These are phyloP conservation scores for Mactra quadrangularis DNA, from an alignment of 1,140 invertebrate genomes.

Conservation along the genomic window DNA sequence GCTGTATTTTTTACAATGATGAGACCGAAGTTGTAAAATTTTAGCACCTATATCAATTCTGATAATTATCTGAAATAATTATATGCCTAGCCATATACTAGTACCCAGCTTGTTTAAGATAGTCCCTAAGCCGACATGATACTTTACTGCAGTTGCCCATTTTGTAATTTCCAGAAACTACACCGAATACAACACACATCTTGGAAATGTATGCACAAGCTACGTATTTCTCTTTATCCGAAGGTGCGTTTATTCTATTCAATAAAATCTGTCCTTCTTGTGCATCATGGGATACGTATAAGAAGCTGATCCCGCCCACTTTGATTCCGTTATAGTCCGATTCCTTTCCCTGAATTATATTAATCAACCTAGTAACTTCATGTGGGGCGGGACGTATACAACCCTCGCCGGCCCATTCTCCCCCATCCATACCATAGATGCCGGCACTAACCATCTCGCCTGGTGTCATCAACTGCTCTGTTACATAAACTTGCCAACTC, in stretches of 20 bases:
- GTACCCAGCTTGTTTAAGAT: constrained; percentile 53
- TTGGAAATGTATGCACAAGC: constrained; percentile 47
- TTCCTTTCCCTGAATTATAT: constrained; percentile 53
- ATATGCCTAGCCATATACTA: neutral
- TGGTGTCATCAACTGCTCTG: constrained; percentile 45
- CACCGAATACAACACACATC: constrained; percentile 34
- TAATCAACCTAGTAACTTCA: constrained; percentile 43
- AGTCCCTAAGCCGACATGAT: constrained; percentile 44
- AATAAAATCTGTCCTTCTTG: constrained; percentile 41
- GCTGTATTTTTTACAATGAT: no score
- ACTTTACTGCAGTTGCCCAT: constrained; percentile 58
- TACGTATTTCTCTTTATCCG: constrained; percentile 47
- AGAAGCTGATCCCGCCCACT: constrained; percentile 46
- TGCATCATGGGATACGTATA: constrained; percentile 46
- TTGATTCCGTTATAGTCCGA: constrained; percentile 53
- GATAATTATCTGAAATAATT: constrained; percentile 30
- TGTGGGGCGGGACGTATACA: constrained; percentile 14
- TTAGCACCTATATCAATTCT: constrained; percentile 12
- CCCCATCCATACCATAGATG: constrained; percentile 49
- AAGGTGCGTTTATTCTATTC: constrained; percentile 40
- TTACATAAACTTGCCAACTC: constrained; percentile 57
- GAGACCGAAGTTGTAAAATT: neutral
- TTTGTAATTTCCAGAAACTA: constrained; percentile 37
- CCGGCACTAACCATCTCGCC: constrained; percentile 46
- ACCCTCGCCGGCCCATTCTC: constrained; percentile 40